These are phyloP conservation scores for Gisinianus flammeolus DNA, from an alignment of 2,888 invertebrate genomes.

Conservation along the genomic window DNA sequence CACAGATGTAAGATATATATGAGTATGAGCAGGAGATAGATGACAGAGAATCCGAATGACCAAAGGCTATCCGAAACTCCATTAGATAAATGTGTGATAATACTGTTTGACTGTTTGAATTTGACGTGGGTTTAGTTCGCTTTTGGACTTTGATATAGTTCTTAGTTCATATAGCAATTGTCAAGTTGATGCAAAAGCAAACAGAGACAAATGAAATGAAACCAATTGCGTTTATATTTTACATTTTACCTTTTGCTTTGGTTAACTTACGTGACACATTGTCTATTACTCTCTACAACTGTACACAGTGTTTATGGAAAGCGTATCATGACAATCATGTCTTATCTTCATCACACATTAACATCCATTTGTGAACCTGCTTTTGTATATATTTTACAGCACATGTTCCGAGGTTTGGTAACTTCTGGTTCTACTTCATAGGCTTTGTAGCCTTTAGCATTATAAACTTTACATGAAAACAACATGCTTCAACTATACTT, in stretches of 20 bases:
- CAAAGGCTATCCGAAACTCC: background rate
- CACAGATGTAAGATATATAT: background rate
- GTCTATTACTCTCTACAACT: background rate
- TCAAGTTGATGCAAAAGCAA: background rate
- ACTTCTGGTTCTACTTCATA: background rate
- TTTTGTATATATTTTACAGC: background rate
- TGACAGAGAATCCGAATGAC: background rate
- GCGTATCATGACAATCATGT: background rate
- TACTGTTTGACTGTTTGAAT: too few species aligned
- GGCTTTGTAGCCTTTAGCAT: background rate
- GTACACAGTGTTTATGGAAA: background rate
- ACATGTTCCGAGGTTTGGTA: background rate
- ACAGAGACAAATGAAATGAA: background rate
- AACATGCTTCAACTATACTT: background rate
- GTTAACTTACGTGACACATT: background rate
- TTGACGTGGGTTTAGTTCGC: background rate
- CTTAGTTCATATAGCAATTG: background rate
- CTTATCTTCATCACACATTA: slow-evolving; percentile 21
- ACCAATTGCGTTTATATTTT: background rate
- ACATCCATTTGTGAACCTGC: slow-evolving; percentile 30
- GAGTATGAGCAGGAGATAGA: background rate
- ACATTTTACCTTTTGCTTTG: background rate
- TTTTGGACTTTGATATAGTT: background rate
- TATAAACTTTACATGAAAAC: background rate
- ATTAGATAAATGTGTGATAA: too few species aligned